A percentile compares a stretch with the other conserved stretches of the same genome.
phyloP scores from a whole-genome alignment of 2,888 invertebrate genomes.

The Ceramica pisi region DNA sequence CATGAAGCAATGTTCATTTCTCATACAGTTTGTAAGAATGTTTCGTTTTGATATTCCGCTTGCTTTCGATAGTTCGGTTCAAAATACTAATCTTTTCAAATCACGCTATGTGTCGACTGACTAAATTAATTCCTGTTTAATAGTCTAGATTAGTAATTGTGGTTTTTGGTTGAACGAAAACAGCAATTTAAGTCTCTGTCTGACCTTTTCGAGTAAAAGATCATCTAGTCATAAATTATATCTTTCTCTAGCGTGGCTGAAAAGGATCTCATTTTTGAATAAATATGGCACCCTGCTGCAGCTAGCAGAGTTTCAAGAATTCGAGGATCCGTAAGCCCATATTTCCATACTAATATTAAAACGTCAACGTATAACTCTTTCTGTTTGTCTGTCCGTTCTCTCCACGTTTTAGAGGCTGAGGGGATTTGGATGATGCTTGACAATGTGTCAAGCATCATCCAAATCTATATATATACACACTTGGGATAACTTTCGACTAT shows the following conservation, averaged over 20 bases:
- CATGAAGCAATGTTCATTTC: background rate
- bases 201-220: slow-evolving; percentile 6
- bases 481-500: too few relatives aligned
- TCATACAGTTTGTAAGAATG: background rate
- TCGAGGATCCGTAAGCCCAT: too few relatives aligned
- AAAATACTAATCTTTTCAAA: slow-evolving; percentile 34
- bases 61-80: slow-evolving; percentile 17
- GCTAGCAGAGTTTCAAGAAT: too few relatives aligned
- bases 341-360: too few relatives aligned
- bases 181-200: background rate
- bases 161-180: background rate
- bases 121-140: slow-evolving; percentile 20
- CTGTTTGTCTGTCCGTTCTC: too few relatives aligned
- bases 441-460: too few relatives aligned
- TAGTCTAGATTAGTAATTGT: slow-evolving; percentile 28
- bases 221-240: background rate
- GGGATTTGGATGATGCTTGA: too few relatives aligned
- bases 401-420: too few relatives aligned
- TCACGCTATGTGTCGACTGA: slow-evolving; percentile 36
- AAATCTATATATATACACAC: too few relatives aligned
- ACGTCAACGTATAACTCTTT: too few relatives aligned
- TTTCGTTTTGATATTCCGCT: slow-evolving; percentile 4
- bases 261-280: background rate
- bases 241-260: background rate
- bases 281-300: too few relatives aligned